A percentile compares a stretch with the other conserved stretches of the same genome.
These are phyloP conservation scores for Cebus imitator DNA, from an alignment of 2,113 vertebrate species.

Conservation along the genomic window DNA sequence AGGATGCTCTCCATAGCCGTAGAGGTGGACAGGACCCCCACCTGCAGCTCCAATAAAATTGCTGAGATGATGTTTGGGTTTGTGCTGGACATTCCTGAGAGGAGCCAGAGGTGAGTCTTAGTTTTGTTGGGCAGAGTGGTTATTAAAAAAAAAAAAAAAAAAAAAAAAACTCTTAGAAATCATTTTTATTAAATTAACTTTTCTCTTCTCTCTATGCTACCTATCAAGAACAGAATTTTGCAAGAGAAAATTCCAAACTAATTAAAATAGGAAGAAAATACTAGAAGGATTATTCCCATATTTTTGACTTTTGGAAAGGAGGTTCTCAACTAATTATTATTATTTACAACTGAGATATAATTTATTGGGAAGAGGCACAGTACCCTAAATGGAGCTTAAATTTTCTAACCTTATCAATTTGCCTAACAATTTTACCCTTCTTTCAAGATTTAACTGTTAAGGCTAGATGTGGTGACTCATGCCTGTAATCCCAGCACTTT, in stretches of 20 bases:
- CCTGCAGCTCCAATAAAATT: slow-evolving; percentile 90
- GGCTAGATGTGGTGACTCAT: neutral
- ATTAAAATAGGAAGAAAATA: neutral
- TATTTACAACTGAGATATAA: neutral
- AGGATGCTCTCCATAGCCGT: slow-evolving; percentile 93
- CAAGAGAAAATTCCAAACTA: neutral
- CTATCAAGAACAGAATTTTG: neutral
- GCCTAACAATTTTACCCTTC: neutral
- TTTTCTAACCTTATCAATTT: neutral
- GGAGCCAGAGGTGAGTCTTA: slow-evolving; percentile 90
- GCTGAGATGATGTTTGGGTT: slow-evolving; percentile 89
- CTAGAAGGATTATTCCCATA: neutral
- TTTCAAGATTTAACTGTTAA: neutral
- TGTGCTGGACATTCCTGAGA: slow-evolving; percentile 85
- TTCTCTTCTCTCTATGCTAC: neutral
- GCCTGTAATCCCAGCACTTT: too few species aligned
- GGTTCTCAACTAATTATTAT: neutral
- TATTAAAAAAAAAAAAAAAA: neutral
- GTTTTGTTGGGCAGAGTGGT: neutral
- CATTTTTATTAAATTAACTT: neutral
- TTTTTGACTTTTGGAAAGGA: neutral
- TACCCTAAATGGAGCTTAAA: neutral
- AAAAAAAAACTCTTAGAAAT: neutral
- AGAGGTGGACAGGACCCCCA: slow-evolving; percentile 93
- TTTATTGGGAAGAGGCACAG: neutral